Base-by-base conservation (phyloP, 2,113 vertebrate genomes). In the Scortum barcoo region DNA sequence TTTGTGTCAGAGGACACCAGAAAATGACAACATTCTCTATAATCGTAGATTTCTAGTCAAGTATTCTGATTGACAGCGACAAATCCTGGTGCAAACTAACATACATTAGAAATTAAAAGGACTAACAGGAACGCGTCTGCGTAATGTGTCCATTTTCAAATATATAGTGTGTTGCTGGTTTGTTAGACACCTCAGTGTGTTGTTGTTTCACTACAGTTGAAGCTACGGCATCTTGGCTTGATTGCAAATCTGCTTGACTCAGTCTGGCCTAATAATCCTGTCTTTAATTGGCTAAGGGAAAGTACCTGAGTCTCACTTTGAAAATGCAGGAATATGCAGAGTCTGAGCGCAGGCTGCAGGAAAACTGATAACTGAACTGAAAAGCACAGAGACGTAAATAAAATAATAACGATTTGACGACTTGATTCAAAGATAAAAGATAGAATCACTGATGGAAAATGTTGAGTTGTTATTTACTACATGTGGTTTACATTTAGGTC, bases 181-280 rank as follows among this genome's bases (percentile, higher is more conserved):
- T 40, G 12, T 26, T 26, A 38, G 19, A 42, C 26, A 28, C 38
- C 6, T 46, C 57, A 3, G 22, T 42, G 28, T 62, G 20, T 54
- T 76, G 61, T 65, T 83, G 48, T 74, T 81, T 68, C 42, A 33
- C 33, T 72, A 22, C 4, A 63, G 56, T 62, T 88, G 68, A 60
- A 46, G 46, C 68, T 81, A 65, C 22, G 20, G 28, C 6, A 20
- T 71, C 78, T 90, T 90, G 73, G 77, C 80, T 66, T 88, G 26
- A 87, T 87, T 82, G 69, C 33, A 75, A 82, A 89, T 86, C 84
- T 88, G 66, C 69, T 76, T 30, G 13, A 16, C 69, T 83, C 83
- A 83, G 80, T 89, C 90, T 90, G 86, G 53, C 24, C 80, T 68
- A 67, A 80, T 92, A 93, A 91, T 92, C 90, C 76, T 26, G 68